Percentiles rank a stretch among this genome's conserved stretches.
phyloP scores from a whole-genome alignment of 2,888 invertebrate genomes.

The Cryptocephalus primarius region DNA sequence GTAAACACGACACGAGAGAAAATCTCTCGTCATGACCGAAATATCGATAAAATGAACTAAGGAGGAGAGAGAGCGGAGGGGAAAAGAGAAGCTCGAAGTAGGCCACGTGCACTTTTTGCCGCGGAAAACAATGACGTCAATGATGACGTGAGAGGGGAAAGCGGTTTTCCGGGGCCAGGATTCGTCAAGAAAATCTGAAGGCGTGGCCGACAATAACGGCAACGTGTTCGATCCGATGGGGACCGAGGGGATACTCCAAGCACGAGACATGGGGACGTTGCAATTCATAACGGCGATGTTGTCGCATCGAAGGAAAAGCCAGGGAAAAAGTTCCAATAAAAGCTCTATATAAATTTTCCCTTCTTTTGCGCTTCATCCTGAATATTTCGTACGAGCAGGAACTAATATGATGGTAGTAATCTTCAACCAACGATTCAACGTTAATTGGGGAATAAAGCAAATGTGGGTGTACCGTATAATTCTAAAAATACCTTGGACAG shows the following conservation, averaged over 20 bases:
- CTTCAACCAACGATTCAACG: no score
- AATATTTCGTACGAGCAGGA: no score
- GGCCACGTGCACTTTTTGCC: constrained; percentile 7
- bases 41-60: constrained; percentile 22
- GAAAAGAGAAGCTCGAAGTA: constrained; percentile 1
- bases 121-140: constrained; percentile 6
- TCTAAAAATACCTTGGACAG: no score
- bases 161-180: not conserved
- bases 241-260: constrained; percentile 2
- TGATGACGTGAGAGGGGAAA: constrained; percentile 4
- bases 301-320: no score
- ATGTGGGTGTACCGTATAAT: no score
- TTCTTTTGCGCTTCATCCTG: no score
- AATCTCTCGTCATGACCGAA: constrained; percentile 9
- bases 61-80: no score
- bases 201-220: constrained; percentile 1
- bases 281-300: not conserved
- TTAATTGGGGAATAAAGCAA: no score
- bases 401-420: no score
- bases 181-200: not conserved
- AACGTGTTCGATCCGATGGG: not conserved
- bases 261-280: not conserved
- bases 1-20: no score
- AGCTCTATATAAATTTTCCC: no score
- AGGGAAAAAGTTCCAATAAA: no score